Base-by-base conservation (phyloP, 2,888 invertebrate genomes). In the Mythimna albipuncta region DNA sequence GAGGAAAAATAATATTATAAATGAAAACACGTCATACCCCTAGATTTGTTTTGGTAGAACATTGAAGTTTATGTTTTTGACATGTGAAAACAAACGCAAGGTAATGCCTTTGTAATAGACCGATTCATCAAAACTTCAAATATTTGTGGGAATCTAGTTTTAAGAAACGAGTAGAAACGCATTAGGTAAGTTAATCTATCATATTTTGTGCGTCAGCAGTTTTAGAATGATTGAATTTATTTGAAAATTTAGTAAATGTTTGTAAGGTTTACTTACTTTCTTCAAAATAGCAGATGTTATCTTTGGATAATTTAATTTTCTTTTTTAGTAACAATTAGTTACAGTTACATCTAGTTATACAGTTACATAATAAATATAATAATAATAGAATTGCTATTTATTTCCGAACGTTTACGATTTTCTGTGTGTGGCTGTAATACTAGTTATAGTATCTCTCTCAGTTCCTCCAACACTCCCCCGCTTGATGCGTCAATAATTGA, bases 61-160 rank as follows among this genome's bases (percentile, higher is more conserved):
- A 77, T 65, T 65, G 35, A 67, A 64, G n/a, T 58, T 6, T 58
- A 69, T 76, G 80, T 78, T 73, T 77, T 72, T 86, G 83, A 81
- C 82, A 77, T 79, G 68, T 81, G 73, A 80, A 82, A 80, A 81
- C 83, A 84, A 81, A 82, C 72, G 35, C 67, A 32, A 38, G 38
- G 68, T 64, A 80, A 81, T 80, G 47, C 61, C 32, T 13, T 65
- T 74, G 65, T 82, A 81, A 86, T 81, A 82, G 67, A 79, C 62
- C 84, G 72, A 88, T 89, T 84, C 84, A 87, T 89, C 88, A 88
- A 80, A 88, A 80, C 75, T 82, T 70, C 79, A 75, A 75, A 86
- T 77, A 66, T 86, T 83, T 75, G 66, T 70, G 44, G 67, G 32
- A 68, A 62, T 72, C 62, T 50, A 69, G 62, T 72, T 75, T 71